A percentile compares a stretch with the other conserved stretches of the same genome.
phyloP scores from a whole-genome alignment of 2,113 vertebrate genomes.

The Tapirus terrestris region DNA sequence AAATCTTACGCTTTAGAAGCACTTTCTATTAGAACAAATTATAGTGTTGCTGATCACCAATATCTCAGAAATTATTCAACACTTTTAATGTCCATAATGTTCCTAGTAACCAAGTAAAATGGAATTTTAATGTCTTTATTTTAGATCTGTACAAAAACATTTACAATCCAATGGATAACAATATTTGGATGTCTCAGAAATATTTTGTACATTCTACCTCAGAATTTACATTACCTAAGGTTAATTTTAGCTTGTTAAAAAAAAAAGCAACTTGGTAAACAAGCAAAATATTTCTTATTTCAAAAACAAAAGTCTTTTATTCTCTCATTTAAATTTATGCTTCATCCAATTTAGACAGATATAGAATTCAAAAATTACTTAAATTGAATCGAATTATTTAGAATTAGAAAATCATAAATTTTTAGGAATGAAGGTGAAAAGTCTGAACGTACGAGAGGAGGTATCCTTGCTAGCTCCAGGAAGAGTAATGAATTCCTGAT shows the following conservation, averaged over 20 bases:
- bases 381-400: neutral
- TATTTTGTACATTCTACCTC: neutral
- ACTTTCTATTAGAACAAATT: neutral
- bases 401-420: neutral
- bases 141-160: neutral
- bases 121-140: neutral
- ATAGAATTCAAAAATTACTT: neutral
- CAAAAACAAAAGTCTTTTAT: neutral
- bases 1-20: neutral
- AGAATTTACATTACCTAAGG: neutral
- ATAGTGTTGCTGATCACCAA: neutral
- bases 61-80: constrained; percentile 26
- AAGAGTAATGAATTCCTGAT: neutral
- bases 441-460: neutral
- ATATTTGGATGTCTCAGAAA: neutral
- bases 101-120: neutral
- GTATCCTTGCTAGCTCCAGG: neutral
- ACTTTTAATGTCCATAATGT: neutral
- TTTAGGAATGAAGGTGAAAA: neutral
- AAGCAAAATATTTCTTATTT: neutral
- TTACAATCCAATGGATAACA: neutral
- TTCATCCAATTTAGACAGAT: neutral
- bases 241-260: neutral
- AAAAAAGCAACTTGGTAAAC: neutral
- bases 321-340: neutral